Conservation (phyloP, 2,797 vertebrate species). For the Loris lydekkerianus region DNA sequence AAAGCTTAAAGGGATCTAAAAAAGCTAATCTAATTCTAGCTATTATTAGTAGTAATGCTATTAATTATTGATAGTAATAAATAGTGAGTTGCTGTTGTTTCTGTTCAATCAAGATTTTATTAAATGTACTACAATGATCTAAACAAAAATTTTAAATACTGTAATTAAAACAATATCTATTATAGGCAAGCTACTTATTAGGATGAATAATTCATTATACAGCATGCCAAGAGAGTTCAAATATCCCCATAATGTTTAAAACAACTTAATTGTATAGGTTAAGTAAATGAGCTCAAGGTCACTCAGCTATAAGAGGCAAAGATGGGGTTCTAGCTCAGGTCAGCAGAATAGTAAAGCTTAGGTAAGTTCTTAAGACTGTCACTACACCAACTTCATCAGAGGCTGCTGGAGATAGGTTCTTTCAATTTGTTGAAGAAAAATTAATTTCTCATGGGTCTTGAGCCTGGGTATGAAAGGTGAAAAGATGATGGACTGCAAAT, state of each 20-base stretch:
- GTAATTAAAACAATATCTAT: not conserved
- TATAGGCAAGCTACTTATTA: not conserved
- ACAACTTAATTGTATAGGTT: not conserved
- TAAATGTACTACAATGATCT: not conserved
- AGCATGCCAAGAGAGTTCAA: not conserved
- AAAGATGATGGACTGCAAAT: not conserved
- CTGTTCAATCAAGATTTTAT: conserved; percentile 21
- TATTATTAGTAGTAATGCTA: not conserved
- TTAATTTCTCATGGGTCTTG: not conserved
- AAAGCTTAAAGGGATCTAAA: not conserved
- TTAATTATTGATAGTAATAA: not conserved
- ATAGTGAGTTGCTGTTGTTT: not conserved
- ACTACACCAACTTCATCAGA: not conserved
- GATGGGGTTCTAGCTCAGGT: not conserved
- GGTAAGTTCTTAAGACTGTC: not conserved
- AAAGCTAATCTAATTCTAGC: not conserved
- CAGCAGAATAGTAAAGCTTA: not conserved
- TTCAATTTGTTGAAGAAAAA: not conserved
- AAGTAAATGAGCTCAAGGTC: not conserved
- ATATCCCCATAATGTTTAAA: not conserved
- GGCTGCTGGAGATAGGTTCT: not conserved
- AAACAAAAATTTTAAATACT: conserved; percentile 6
- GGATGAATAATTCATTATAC: not conserved
- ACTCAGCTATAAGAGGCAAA: not conserved
- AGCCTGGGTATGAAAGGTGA: not conserved